Base-by-base conservation (phyloP, 2,888 invertebrate species). In the Tenodera sinensis region DNA sequence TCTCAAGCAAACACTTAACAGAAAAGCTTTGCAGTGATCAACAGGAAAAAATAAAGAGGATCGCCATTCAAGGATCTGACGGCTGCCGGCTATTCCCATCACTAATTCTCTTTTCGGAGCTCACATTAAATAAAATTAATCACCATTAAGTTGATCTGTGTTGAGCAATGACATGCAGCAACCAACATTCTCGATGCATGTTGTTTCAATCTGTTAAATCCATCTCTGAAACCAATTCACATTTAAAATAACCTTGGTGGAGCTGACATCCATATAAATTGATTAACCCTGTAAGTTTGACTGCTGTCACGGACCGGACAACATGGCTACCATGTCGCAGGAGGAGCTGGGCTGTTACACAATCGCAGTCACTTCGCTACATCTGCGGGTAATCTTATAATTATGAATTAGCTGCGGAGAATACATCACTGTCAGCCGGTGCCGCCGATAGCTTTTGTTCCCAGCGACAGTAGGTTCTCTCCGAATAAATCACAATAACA, bases 361-460 rank as follows among this genome's bases (percentile, higher is more conserved):
- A 71, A 71, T 71, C 54, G 20, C 54, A 71, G 54, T 71, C 54
- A 71, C 54, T 71, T 71, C 54, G 54, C 54, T 71, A 71, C 54
- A 71, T 71, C 54, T 34, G n/a, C 25, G 83, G 87, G 87, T 34
- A 87, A 87, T 87, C 83, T 87, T 87, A 42, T 81, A 87, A 87
- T 87, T 87, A 87, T 42, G n/a, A 34, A 87, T 87, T 87, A 34
- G 87, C n/a, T n/a, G 87, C 82, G 87, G 83, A 34, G 28, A 28
- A 87, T 83, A 87, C 81, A 87, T 87, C 87, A 87, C 87, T 87
- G 87, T 82, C 83, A 25, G 28, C 20, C 25, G 20, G 54, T 71
- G 54, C 54, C 54, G 54, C 54, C 54, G 54, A 71, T 71, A 71
- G 54, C 54, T 71, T 71, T 71, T 71, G 54, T 71, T 71, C 25